Evolutionary conservation across 2,797 vertebrate species (phyloP), one percentile per base, ranked within the genome.

Genomic region (Sus cebifrons): DNA sequence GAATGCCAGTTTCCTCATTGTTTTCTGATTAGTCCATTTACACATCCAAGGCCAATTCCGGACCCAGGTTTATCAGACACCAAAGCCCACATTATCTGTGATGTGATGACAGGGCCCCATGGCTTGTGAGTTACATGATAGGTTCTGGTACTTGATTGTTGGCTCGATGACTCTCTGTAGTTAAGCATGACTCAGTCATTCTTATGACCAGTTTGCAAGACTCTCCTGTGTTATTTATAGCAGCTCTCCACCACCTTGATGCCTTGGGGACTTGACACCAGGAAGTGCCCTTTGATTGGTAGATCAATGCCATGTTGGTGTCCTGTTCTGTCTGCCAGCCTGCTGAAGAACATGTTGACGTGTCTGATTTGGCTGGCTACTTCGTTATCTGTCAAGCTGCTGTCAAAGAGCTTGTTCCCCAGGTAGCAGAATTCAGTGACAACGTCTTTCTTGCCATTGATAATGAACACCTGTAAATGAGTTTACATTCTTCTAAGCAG

Each of bases 371-470:
- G 74, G 13, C 62, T 23, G 23, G 40, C 54, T 10, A 58, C 64
- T 68, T 93, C 36, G 81, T 67, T 56, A 62, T 82, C 85, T 93
- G 36, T 60, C 81, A 56, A 40, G n/a, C 15, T 40, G 56, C 56
- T 77, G 44, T 82, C 73, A 29, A 52, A 90, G 78, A 82, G 44
- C 54, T 77, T 86, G 16, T 15, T 85, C 52, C 23, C 62, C 6
- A 54, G 62, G 60, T 65, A 94, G 44, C 21, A 90, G 58, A 90
- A 90, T 93, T 88, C 62, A 74, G 29, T 40, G 65, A 65, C 52
- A 6, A 13, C 58, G 81, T 94, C 32, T 74, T 94, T 95, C 52
- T 91, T 56, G 70, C 25, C 15, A 25, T 40, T 75, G 73, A 62
- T 52, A 84, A 85, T 29, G 23, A 91, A 78, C 36, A 54, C n/a